Percentiles rank a stretch among this genome's conserved stretches.
phyloP scores from a whole-genome alignment of 1,140 invertebrate species.

The Coboldia fuscipes region DNA sequence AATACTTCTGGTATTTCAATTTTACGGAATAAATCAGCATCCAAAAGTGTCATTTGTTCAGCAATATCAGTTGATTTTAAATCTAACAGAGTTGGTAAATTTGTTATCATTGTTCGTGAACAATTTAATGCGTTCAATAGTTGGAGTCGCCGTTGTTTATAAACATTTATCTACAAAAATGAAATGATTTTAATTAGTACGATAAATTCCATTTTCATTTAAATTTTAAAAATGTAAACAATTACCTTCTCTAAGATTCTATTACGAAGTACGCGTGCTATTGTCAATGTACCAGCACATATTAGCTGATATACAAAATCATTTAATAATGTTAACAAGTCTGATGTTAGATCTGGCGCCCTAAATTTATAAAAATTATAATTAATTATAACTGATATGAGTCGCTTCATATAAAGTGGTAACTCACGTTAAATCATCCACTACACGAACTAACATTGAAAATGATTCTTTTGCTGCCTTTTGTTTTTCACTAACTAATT shows the following conservation, averaged over 20 bases:
- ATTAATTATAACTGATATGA: background rate
- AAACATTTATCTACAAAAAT: slow-evolving; percentile 9
- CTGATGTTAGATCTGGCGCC: slow-evolving; percentile 57
- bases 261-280: slow-evolving; percentile 71
- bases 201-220: background rate
- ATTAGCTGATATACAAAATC: slow-evolving; percentile 84
- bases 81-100: slow-evolving; percentile 44
- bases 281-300: slow-evolving; percentile 58
- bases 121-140: background rate
- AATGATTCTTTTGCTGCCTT: slow-evolving; percentile 69
- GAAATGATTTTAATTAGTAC: background rate
- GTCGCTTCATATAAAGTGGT: slow-evolving; percentile 1
- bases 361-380: slow-evolving; percentile 23
- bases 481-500: slow-evolving; percentile 44
- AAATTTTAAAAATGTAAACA: background rate
- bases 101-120: slow-evolving; percentile 2
- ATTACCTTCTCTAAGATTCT: slow-evolving; percentile 67
- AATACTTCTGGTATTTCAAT: slow-evolving; percentile 94
- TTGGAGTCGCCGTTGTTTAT: slow-evolving; percentile 12
- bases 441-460: slow-evolving; percentile 72
- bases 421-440: slow-evolving; percentile 83
- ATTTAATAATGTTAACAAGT: slow-evolving; percentile 54
- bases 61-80: slow-evolving; percentile 74
- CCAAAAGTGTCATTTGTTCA: slow-evolving; percentile 95
- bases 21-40: slow-evolving; percentile 87